Evolutionary conservation across 2,113 vertebrate species (phyloP).

Genomic region (Hemichromis elongatus): DNA sequence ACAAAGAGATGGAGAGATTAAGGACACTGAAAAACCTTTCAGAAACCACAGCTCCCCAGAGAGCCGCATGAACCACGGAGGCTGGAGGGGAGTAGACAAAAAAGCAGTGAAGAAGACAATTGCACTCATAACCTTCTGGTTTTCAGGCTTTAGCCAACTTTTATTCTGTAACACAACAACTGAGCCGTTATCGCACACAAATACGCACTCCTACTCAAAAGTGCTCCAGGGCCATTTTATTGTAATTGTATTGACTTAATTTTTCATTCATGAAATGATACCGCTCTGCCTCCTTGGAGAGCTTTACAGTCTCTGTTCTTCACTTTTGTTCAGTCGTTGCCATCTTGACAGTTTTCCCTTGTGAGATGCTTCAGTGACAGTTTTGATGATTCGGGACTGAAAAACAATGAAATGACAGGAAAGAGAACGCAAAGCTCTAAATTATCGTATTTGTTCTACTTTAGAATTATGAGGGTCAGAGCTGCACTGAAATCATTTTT

Average conservation of each 20-base stretch:
- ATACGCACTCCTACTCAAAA: not conserved
- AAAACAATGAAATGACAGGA: not conserved
- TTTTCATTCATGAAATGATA: constrained; percentile 31
- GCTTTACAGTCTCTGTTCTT: not conserved
- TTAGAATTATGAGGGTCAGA: not conserved
- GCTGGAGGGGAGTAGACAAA: not conserved
- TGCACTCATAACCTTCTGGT: constrained; percentile 43
- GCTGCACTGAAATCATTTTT: not conserved
- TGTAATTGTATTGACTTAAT: constrained; percentile 38
- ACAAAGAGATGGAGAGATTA: constrained; percentile 72
- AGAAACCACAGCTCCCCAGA: constrained; percentile 71
- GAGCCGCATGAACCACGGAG: constrained; percentile 9
- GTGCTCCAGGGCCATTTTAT: constrained; percentile 5
- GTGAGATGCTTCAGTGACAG: not conserved
- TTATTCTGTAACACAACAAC: constrained; percentile 2
- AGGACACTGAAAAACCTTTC: constrained; percentile 74
- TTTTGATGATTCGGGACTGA: not conserved
- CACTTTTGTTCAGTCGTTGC: not conserved
- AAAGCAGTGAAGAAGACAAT: not conserved
- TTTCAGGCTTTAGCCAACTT: constrained; percentile 30
- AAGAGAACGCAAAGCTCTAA: not conserved
- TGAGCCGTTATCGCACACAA: not conserved
- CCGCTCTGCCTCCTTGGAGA: not conserved
- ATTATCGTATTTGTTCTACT: not conserved
- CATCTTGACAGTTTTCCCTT: constrained; percentile 8